Conservation (phyloP, 2,888 invertebrate genomes). For the Patella caerulea region DNA sequence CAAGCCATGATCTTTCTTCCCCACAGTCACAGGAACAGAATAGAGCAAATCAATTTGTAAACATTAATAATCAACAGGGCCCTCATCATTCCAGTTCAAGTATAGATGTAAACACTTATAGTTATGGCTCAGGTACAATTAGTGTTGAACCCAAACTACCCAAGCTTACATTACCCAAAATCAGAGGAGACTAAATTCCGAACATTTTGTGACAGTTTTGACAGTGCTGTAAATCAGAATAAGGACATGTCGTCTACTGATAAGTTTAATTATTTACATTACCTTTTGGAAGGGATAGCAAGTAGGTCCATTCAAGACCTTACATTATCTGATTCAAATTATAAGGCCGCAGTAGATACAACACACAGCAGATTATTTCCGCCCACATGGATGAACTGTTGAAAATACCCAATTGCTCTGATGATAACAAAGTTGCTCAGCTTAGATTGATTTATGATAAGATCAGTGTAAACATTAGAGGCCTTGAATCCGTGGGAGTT, state of each 20-base stretch:
- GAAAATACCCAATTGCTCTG: slow-evolving; percentile 3
- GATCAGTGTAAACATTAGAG: slow-evolving; percentile 10
- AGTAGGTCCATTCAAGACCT: slow-evolving; percentile 1
- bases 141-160: slow-evolving; percentile 10
- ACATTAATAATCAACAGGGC: too few species aligned
- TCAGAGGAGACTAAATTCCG: not conserved
- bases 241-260: slow-evolving; percentile 6
- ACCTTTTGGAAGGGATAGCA: slow-evolving; percentile 8
- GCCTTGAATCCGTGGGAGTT: slow-evolving; percentile 5
- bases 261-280: slow-evolving; percentile 14
- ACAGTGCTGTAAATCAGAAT: slow-evolving; percentile 10
- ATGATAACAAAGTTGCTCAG: not conserved
- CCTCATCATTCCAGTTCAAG: too few species aligned
- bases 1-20: too few species aligned
- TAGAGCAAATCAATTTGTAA: too few species aligned
- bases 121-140: too few species aligned
- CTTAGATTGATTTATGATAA: slow-evolving; percentile 11
- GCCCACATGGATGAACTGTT: slow-evolving; percentile 7
- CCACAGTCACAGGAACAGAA: too few species aligned
- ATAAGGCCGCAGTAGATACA: slow-evolving; percentile 9
- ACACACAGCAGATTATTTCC: slow-evolving; percentile 9
- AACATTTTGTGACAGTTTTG: slow-evolving; percentile 14
- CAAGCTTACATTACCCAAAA: not conserved
- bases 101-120: too few species aligned
- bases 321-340: slow-evolving; percentile 1